phyloP scores from a whole-genome alignment of 2,113 vertebrate genomes.

The Carassius auratus region DNA sequence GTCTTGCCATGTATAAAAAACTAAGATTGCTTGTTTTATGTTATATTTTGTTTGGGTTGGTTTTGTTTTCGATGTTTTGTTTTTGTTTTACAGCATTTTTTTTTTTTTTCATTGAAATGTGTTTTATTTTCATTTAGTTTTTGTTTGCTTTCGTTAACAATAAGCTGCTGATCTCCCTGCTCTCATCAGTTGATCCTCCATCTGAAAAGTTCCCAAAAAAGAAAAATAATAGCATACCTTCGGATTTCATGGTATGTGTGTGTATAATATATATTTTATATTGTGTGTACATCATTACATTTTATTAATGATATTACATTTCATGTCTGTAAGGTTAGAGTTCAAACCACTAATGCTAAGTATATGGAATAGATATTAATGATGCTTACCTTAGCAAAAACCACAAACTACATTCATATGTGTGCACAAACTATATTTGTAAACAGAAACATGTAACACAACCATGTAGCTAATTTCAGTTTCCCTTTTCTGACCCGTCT shows the following conservation, averaged over 20 bases:
- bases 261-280: no score
- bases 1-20: background rate
- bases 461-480: constrained; percentile 21
- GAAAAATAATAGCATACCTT: background rate
- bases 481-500: constrained; percentile 1
- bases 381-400: background rate
- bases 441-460: constrained; percentile 13
- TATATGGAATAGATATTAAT: background rate
- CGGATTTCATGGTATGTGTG: no score
- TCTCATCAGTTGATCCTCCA: background rate
- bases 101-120: background rate
- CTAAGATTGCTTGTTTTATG: background rate
- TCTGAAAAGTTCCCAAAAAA: background rate
- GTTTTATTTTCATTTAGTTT: background rate
- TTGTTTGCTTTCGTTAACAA: background rate
- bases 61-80: background rate
- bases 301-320: background rate
- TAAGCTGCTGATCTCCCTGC: background rate
- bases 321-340: background rate
- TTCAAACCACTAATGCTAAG: background rate
- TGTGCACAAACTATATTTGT: constrained; percentile 9
- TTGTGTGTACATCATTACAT: no score
- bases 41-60: background rate
- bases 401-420: background rate
- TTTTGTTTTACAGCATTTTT: background rate